A percentile compares a stretch with the other conserved stretches of the same genome.
These are phyloP conservation scores for Podarcis raffonei DNA, from an alignment of 2,113 vertebrate species.

Conservation along the genomic window DNA sequence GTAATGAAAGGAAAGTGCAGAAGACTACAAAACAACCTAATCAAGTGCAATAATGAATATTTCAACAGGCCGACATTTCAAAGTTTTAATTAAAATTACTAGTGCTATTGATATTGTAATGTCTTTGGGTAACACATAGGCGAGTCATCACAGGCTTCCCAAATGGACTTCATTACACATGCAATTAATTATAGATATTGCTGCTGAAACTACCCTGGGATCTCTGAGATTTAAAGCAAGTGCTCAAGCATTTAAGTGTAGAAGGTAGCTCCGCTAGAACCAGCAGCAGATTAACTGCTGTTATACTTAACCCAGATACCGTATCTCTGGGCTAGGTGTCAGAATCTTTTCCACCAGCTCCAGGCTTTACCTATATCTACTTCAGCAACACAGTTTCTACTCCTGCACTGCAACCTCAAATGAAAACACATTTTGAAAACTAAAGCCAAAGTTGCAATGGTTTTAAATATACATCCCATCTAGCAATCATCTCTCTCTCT, in stretches of 20 bases:
- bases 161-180: slow-evolving; percentile 71
- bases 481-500: slow-evolving; percentile 15
- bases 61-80: slow-evolving; percentile 72
- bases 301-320: slow-evolving; percentile 58
- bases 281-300: slow-evolving; percentile 46
- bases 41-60: slow-evolving; percentile 77
- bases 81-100: slow-evolving; percentile 81
- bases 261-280: slow-evolving; percentile 44
- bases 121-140: slow-evolving; percentile 68
- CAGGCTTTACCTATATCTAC: slow-evolving; percentile 47
- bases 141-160: slow-evolving; percentile 74
- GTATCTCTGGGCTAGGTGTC: neutral
- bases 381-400: slow-evolving; percentile 51
- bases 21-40: slow-evolving; percentile 76
- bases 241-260: slow-evolving; percentile 49
- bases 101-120: slow-evolving; percentile 74
- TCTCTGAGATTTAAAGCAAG: slow-evolving; percentile 57
- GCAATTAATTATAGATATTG: slow-evolving; percentile 75
- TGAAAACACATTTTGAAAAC: slow-evolving; percentile 57
- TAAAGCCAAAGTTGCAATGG: slow-evolving; percentile 46
- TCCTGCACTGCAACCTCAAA: slow-evolving; percentile 49
- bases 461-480: slow-evolving; percentile 28
- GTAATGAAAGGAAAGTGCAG: slow-evolving; percentile 63
- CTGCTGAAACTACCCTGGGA: slow-evolving; percentile 60
- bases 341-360: slow-evolving; percentile 42